phyloP scores from a whole-genome alignment of 2,888 invertebrate genomes.

The Aporophyla lueneburgensis region DNA sequence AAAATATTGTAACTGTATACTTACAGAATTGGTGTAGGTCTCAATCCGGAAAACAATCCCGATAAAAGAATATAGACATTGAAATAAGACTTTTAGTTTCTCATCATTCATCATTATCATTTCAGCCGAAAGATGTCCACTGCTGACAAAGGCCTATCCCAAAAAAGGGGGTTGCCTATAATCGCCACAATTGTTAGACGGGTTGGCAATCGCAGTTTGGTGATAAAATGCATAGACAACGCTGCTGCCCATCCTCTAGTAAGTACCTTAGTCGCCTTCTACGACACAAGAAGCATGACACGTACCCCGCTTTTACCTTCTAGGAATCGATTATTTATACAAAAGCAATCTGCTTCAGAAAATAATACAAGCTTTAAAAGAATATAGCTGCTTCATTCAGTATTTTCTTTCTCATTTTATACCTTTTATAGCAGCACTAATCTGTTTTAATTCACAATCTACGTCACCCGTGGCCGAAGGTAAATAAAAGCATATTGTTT shows the following conservation, averaged over 20 bases:
- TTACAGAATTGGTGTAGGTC: background rate
- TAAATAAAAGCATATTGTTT: slow-evolving; percentile 20
- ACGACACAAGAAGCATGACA: too few species aligned
- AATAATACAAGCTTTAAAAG: background rate
- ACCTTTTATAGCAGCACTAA: background rate
- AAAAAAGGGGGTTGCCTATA: too few species aligned
- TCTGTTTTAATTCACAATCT: slow-evolving; percentile 13
- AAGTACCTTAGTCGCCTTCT: too few species aligned
- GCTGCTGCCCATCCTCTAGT: too few species aligned
- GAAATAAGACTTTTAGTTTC: background rate
- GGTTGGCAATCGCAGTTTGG: too few species aligned
- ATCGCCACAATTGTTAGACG: too few species aligned
- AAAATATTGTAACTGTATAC: background rate
- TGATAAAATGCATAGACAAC: too few species aligned
- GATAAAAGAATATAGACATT: background rate
- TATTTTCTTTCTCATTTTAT: background rate
- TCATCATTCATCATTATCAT: too few species aligned
- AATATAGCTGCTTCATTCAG: background rate
- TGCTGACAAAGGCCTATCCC: too few species aligned
- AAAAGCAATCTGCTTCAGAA: background rate
- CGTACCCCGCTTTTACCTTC: background rate
- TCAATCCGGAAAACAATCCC: background rate
- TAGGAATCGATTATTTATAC: background rate
- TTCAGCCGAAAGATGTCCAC: too few species aligned
- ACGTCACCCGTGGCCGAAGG: background rate